These are phyloP conservation scores for Chaetura pelagica DNA, from an alignment of 2,113 vertebrate species.

Conservation along the genomic window DNA sequence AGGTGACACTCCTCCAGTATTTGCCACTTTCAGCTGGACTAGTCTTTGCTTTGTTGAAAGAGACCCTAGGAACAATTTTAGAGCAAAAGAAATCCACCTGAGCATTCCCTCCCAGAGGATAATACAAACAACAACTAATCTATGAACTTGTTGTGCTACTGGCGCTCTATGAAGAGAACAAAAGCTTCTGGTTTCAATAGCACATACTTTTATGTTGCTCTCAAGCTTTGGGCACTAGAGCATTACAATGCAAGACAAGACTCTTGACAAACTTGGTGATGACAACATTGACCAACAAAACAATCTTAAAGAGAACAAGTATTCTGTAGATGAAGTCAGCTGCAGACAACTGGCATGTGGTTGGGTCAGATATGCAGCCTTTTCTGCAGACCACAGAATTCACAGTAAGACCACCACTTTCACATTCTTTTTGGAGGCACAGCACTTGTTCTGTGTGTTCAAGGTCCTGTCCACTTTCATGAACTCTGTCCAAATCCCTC, in stretches of 20 bases:
- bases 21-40: neutral
- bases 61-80: neutral
- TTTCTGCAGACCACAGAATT: neutral
- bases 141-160: neutral
- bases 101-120: neutral
- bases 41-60: neutral
- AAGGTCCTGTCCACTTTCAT: neutral
- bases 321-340: neutral
- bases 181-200: neutral
- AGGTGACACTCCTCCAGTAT: neutral
- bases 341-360: neutral
- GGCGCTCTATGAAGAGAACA: neutral
- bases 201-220: neutral
- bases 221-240: neutral
- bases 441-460: rapidly evolving
- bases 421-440: neutral
- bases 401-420: neutral
- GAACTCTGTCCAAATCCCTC: neutral
- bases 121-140: neutral
- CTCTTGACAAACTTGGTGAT: neutral
- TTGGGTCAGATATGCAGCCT: neutral
- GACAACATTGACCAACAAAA: neutral
- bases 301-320: neutral
- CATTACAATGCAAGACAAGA: neutral
- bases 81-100: neutral